These are phyloP conservation scores for Atractosteus spatula DNA, from an alignment of 2,113 vertebrate genomes.

Conservation along the genomic window DNA sequence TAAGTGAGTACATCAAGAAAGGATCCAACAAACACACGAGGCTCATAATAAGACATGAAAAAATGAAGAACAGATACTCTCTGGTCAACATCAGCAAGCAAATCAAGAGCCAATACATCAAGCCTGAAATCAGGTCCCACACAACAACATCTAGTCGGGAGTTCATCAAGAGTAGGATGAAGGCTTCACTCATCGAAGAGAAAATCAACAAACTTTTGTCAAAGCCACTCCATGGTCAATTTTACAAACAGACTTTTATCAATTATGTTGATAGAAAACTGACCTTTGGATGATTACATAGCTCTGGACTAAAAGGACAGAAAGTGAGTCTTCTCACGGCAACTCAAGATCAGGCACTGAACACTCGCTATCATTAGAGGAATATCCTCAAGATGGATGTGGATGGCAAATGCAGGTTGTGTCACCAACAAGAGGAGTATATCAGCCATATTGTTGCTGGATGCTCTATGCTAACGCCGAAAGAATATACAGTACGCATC, in stretches of 20 bases:
- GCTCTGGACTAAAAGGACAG: not conserved
- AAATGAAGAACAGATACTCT: not conserved
- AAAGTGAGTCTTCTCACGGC: not conserved
- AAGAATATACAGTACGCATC: not conserved
- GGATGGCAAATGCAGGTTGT: no score
- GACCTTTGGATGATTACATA: not conserved
- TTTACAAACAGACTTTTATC: no score
- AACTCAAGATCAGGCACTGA: not conserved
- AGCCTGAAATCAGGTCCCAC: no score
- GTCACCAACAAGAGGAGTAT: not conserved
- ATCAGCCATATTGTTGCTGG: not conserved
- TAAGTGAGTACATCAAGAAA: not conserved
- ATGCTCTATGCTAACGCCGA: not conserved
- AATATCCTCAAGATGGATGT: no score
- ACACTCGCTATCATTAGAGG: no score
- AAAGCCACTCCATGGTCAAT: no score
- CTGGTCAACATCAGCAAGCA: no score
- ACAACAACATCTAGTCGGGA: no score
- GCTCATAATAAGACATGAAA: constrained; percentile 2
- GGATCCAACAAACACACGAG: not conserved
- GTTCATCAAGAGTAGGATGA: no score
- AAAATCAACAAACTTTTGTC: no score
- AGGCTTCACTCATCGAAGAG: no score
- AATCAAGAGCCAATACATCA: not conserved
- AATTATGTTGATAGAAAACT: not conserved